Base-by-base conservation (phyloP, 2,888 invertebrate species). In the Anarsia innoxiella region DNA sequence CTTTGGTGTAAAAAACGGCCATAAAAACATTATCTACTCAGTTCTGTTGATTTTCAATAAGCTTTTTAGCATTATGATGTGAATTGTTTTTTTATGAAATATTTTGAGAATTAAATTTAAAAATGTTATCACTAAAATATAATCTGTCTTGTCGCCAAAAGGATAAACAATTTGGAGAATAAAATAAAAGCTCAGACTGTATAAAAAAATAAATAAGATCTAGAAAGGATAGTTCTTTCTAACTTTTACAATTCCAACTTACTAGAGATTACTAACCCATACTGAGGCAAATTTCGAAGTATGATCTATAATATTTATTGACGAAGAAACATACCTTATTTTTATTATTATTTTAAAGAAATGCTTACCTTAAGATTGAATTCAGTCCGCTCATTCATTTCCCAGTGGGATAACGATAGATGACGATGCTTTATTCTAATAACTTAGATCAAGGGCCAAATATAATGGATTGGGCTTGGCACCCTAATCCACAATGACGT, bases 391-490 rank as follows among this genome's bases (percentile, higher is more conserved):
- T 14, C 33, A 33, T 11, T 33, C 15, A 25, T 9, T 12, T 23
- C 33, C 33, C 25, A n/a, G 5, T 25, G 12, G 26, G 33, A 33
- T 33, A 26, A 33, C 33, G 33, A 26, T 26, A 19, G n/a, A 40
- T 40, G 39, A 40, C 40, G 33, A 29, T n/a, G 33, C 28, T 5
- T 25, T 37, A 40, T 37, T 33, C 23, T 34, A 27, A 31, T 40
- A 31, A 15, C 40, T 37, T 30, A 9, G 29, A 31, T 36, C 34
- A 39, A 40, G 37, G 34, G 42, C 35, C 29, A 31, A 28, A 16
- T 11, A 23, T 36, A 36, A 43, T 40, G 38, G 43, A 40, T 40
- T 43, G 40, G 38, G 35, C 23, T 35, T 37, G 40, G 14, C 37
- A 36, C 37, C 43, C 26, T 39, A 39, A 37, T 42, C 37, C 19